Evolutionary conservation across 2,113 vertebrate genomes (phyloP).

Genomic region (Nycticebus coucang): DNA sequence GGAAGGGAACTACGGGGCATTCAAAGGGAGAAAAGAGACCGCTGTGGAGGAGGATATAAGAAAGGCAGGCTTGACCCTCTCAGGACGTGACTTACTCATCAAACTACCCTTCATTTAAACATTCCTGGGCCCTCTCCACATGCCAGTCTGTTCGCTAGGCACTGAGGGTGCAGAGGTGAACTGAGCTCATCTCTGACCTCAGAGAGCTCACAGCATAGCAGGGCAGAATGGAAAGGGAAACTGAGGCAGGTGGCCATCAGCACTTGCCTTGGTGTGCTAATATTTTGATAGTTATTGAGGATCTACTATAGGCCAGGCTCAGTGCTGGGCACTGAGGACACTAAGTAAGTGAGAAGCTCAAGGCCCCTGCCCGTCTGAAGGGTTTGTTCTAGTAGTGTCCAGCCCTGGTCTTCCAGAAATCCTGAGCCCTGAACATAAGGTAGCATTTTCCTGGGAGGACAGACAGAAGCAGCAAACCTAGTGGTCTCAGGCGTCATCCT

Average conservation of each 20-base stretch:
- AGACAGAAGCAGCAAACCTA: neutral
- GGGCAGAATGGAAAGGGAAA: neutral
- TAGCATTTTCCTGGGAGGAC: neutral
- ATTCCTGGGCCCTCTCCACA: neutral
- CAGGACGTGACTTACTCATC: neutral
- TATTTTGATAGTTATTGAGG: neutral
- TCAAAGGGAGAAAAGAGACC: neutral
- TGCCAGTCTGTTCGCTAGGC: neutral
- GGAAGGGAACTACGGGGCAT: neutral
- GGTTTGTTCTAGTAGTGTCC: neutral
- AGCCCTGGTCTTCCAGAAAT: neutral
- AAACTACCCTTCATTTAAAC: too few relatives aligned
- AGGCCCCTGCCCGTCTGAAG: neutral
- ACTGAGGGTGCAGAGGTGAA: neutral
- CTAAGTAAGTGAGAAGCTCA: neutral
- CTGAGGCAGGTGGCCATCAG: neutral
- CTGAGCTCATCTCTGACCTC: neutral
- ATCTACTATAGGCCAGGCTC: neutral
- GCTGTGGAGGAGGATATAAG: neutral
- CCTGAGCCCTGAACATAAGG: neutral
- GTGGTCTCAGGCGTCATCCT: neutral
- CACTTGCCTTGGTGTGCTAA: neutral
- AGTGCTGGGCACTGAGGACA: neutral
- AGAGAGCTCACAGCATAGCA: neutral
- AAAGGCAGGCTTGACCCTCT: neutral